Evolutionary conservation across 2,888 invertebrate species (phyloP), one percentile per base, ranked within the genome.

Genomic region (Diarsia mendica): DNA sequence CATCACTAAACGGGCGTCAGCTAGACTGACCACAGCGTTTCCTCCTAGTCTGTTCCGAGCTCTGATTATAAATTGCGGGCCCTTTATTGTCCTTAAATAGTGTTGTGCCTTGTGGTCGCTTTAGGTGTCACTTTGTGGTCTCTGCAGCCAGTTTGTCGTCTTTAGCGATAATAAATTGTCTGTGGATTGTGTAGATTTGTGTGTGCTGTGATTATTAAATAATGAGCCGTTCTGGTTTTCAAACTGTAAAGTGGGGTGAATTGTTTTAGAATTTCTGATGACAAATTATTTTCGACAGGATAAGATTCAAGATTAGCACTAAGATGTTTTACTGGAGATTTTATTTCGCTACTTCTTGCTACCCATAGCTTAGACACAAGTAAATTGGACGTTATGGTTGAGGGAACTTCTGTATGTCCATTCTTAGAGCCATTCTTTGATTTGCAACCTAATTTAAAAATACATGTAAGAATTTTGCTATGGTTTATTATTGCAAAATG

Each of bases 21-120:
- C 85, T 82, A 87, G 78, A 86, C 80, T 88, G 86, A 88, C 87
- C 88, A 86, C 87, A 87, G 51, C 70, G 68, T 74, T 88, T 87
- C 86, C 83, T 84, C 60, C 73, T 87, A 74, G 81, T 76, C 76
- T 82, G 81, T 82, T 80, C 78, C 75, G 63, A 82, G 81, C 82
- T 77, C 65, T 51, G 85, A 84, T 80, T 85, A 86, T 87, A 88
- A 88, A 88, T 88, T 84, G 85, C 75, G 87, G 86, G 72, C 80
- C 79, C 85, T 88, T 87, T 84, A 87, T 84, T 76, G 77, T 86
- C 74, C 80, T 81, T 88, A 83, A 88, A 84, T 82, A 87, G 87
- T 85, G 81, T 72, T 81, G 78, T 46, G 72, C 72, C 55, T 58
- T 79, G 84, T 82, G 86, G 86, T 68, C 69, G 67, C 78, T 66